Evolutionary conservation across 2,888 invertebrate species (phyloP).

Genomic region (Hirudinaria manillensis): DNA sequence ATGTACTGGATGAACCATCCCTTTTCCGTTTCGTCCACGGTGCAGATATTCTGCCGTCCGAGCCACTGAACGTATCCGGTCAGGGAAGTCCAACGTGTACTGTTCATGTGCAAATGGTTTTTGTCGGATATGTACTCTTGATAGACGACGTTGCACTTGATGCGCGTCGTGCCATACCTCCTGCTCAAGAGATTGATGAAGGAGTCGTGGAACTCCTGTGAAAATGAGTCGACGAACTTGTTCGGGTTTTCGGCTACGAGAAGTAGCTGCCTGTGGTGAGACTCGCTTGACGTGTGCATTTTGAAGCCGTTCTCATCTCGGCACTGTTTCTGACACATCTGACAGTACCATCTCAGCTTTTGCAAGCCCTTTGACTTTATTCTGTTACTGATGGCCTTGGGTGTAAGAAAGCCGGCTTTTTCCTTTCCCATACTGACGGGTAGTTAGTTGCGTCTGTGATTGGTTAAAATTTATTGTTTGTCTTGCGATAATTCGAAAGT

Average conservation of each 20-base stretch:
- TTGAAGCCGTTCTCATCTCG: conserved; percentile 98
- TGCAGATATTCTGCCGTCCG: conserved; percentile 72
- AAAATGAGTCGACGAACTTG: conserved; percentile 85
- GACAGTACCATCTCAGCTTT: conserved; percentile 94
- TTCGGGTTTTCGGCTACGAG: conserved; percentile 90
- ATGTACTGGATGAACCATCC: conserved; percentile 68
- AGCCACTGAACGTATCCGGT: conserved; percentile 93
- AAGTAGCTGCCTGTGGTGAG: conserved; percentile 89
- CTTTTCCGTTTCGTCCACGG: conserved; percentile 91
- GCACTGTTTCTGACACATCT: conserved; percentile 99
- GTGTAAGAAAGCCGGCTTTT: conserved; percentile 62
- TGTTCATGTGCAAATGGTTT: conserved; percentile 94
- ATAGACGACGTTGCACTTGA: conserved; percentile 90
- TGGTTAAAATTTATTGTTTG: no score
- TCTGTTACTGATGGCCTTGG: conserved; percentile 95
- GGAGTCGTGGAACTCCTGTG: conserved; percentile 79
- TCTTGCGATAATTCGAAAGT: no score
- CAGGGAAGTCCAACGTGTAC: conserved; percentile 91
- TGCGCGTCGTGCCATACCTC: conserved; percentile 85
- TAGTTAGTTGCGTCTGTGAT: not conserved
- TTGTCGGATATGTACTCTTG: conserved; percentile 87
- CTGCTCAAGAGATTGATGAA: conserved; percentile 76
- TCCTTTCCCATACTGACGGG: conserved; percentile 51
- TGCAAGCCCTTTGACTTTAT: conserved; percentile 97
- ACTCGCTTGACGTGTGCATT: conserved; percentile 94